Base-by-base conservation (phyloP, 2,797 vertebrate species). In the Paratrypauchen microcephalus region DNA sequence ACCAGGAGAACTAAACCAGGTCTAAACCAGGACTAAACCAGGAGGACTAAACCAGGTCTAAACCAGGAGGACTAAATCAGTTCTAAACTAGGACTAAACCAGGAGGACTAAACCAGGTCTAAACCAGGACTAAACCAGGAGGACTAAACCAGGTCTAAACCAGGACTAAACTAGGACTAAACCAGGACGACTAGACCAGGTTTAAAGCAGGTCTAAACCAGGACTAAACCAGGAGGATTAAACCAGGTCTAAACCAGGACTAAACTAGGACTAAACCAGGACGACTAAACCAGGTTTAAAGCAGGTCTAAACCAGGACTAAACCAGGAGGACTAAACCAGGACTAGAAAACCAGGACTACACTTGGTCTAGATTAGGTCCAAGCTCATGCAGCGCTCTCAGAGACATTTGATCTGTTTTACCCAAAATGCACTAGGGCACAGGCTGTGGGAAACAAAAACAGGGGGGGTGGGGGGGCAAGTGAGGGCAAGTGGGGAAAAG, bases 311-410 rank as follows among this genome's bases (percentile, higher is more conserved):
- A 58, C 24, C 24, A 16, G 56, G 56, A 26, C 23, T 58, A 16
- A 16, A 28, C 24, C 13, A 15, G 56, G 56, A 5, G 55, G 55
- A 24, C 55, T 56, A 36, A 36, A 36, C 32, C 32, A 36, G 32
- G 32, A 1, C 6, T 45, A 24, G 15, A 12, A 23, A 58, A 59
- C 15, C 57, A 6, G 57, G 26, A 70, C 41, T 45, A 45, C 41
- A 45, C 50, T 70, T 86, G 97, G 21, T 21, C 52, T 7, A 11
- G 9, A 7, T 23, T n/a, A 12, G n/a, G 50, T 9, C 19, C 21
- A 54, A 54, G 23, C 50, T 16, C 5, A 2, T 19, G 47, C 47
- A 6, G 16, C 47, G 15, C 18, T 48, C 47, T 48, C 47, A 48
- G 47, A 48, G 47, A 48, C 5, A 48, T 48, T 48, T 48, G 47